These are phyloP conservation scores for Coluber constrictor DNA, from an alignment of 2,797 vertebrate genomes.

Conservation along the genomic window DNA sequence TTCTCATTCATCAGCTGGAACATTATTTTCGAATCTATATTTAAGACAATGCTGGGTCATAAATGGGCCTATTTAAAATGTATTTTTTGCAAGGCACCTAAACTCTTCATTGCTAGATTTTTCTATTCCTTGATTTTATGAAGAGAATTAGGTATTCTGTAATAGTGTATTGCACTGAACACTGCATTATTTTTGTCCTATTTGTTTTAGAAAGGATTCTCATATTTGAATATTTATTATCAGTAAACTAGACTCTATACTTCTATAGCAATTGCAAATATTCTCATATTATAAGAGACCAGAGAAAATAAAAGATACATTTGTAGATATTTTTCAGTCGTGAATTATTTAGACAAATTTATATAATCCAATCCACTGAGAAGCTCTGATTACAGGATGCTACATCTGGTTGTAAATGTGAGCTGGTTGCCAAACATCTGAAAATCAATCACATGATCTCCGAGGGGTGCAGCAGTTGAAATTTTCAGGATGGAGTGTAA, in stretches of 20 bases:
- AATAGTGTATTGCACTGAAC: background rate
- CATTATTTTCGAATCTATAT: conserved; percentile 26
- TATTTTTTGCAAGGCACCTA: background rate
- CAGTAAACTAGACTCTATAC: background rate
- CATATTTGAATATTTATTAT: background rate
- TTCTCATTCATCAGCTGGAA: conserved; percentile 38
- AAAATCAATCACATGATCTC: background rate
- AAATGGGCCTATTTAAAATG: background rate
- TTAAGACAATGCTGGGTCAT: conserved; percentile 11
- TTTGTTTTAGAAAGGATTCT: background rate
- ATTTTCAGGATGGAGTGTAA: background rate
- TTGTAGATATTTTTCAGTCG: background rate
- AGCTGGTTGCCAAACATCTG: background rate
- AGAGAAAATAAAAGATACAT: background rate
- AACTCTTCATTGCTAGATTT: background rate
- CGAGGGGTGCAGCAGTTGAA: background rate
- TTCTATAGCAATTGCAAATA: background rate
- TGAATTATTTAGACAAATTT: background rate
- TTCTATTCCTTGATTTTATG: background rate
- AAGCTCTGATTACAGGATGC: background rate
- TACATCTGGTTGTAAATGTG: background rate
- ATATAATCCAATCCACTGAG: background rate
- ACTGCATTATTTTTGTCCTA: background rate
- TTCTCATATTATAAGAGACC: background rate
- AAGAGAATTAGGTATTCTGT: background rate